Base-by-base conservation (phyloP, 2,113 vertebrate genomes). In the Antechinus flavipes region DNA sequence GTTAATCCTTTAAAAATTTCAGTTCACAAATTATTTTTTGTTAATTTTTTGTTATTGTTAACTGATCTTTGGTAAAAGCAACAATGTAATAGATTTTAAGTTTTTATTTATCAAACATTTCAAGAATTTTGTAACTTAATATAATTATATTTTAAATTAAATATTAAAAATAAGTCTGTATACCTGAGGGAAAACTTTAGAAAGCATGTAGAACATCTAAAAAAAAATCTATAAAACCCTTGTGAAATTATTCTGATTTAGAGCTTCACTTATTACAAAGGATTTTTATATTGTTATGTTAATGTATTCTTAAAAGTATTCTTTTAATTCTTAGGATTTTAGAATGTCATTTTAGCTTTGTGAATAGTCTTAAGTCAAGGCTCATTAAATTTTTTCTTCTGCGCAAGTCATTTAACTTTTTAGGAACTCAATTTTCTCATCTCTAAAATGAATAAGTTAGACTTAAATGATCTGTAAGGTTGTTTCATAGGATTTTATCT, bases 221-320 rank as follows among this genome's bases (percentile, higher is more conserved):
- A 91, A 91, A 52, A 54, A 94, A 97, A 96, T 56, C 14, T 68
- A 68, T 4, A 26, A 90, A 89, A 11, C 23, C 93, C 26, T 94
- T 96, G 47, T 49, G 54, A 96, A 93, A 19, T 25, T 91, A 89
- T 84, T 93, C 27, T 94, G 58, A 49, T 91, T 42, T 93, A 76
- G 8, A 50, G 53, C 56, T 89, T 30, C 92, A 94, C 4, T 23
- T 93, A 7, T 95, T 95, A 93, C 89, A 90, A 50, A 84, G 42
- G 26, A 94, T 94, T 93, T 91, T 95, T 92, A 91, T 46, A 95
- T 49, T 7, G 27, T 49, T 49, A 49, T 49, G 47, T 91, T 91
- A 97, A 4, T 95, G 54, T n/a, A 53, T 97, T 42, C 91, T 97
- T 96, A 53, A 52, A 52, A 96, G 6, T 68, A 19, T 96, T 97